Evolutionary conservation across 2,113 vertebrate species (phyloP).

Genomic region (Aptenodytes patagonicus): DNA sequence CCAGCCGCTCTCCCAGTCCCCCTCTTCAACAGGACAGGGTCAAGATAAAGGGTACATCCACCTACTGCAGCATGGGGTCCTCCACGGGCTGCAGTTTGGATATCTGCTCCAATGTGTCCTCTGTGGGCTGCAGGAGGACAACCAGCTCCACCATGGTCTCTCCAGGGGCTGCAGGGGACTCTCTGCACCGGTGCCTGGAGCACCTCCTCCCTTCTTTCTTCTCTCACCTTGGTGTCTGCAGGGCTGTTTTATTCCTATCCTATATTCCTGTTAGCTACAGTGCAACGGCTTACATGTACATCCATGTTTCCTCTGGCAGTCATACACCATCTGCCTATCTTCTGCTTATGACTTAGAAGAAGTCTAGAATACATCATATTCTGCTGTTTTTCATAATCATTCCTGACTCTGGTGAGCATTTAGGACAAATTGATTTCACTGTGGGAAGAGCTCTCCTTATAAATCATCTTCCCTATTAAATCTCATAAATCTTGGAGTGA

Average conservation of each 20-base stretch:
- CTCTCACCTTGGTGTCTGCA: background rate
- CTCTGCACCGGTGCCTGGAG: background rate
- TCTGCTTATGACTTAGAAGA: background rate
- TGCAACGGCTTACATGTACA: background rate
- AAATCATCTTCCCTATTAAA: background rate
- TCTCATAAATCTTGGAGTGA: background rate
- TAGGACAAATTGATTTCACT: background rate
- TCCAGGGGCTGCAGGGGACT: background rate
- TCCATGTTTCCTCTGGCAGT: background rate
- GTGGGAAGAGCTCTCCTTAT: background rate
- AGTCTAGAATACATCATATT: background rate
- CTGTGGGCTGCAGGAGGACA: background rate
- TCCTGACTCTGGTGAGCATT: background rate
- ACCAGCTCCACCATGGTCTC: background rate
- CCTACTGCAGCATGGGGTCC: rapidly evolving
- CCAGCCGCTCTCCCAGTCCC: rapidly evolving
- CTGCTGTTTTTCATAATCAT: background rate
- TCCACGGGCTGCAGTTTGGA: too few relatives aligned
- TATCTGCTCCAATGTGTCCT: background rate
- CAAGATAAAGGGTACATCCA: background rate
- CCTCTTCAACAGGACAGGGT: background rate
- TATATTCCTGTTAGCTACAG: background rate
- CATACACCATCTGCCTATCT: background rate
- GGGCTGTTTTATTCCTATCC: background rate
- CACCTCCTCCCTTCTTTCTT: background rate